These are phyloP conservation scores for Cyanoramphus novaezelandiae DNA, from an alignment of 2,113 vertebrate species.

Conservation along the genomic window DNA sequence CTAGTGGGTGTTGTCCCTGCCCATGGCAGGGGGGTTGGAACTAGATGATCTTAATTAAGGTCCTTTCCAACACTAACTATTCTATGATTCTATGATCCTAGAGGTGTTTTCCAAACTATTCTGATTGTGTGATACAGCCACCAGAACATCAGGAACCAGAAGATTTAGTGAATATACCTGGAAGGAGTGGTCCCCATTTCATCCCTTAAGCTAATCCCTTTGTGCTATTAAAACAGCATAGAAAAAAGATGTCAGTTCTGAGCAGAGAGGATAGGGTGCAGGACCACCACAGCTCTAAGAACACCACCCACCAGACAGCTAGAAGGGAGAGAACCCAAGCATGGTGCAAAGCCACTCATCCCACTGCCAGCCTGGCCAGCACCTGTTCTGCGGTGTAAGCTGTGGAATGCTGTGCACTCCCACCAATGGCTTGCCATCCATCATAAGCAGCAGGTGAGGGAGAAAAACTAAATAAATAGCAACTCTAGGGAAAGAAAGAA, in stretches of 20 bases:
- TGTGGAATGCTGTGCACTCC: neutral
- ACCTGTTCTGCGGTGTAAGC: neutral
- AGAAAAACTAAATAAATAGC: conserved; percentile 71
- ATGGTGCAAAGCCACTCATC: neutral
- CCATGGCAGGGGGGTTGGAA: neutral
- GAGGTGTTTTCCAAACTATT: neutral
- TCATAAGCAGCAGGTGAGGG: neutral
- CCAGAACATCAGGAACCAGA: accelerated
- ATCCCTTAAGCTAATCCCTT: neutral
- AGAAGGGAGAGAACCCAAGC: neutral
- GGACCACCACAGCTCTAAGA: neutral
- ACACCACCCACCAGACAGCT: accelerated
- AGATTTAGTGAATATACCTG: neutral
- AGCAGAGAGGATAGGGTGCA: neutral
- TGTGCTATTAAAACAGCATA: neutral
- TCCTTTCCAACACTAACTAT: neutral
- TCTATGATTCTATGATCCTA: neutral
- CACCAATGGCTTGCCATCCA: neutral
- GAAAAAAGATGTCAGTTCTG: neutral
- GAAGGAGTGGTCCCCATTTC: neutral
- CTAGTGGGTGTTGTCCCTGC: neutral
- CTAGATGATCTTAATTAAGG: neutral
- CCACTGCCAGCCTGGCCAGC: neutral
- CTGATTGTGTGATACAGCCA: neutral
- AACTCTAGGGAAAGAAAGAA: conserved; percentile 63